Evolutionary conservation across 2,888 invertebrate genomes (phyloP).

Genomic region (Philereme transversata): DNA sequence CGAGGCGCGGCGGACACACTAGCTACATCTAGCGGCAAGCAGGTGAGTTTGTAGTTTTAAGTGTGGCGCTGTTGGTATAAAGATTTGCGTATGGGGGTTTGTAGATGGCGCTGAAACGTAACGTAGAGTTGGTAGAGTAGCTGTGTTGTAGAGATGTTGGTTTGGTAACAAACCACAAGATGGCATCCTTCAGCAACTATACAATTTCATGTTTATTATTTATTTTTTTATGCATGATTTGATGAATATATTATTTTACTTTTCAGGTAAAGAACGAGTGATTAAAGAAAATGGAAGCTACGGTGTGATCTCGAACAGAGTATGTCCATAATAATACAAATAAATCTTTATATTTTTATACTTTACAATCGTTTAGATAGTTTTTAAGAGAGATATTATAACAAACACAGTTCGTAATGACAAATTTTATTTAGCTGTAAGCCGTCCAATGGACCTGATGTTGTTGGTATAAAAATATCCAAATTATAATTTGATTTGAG

Average conservation of each 20-base stretch:
- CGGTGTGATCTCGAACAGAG: constrained; percentile 72
- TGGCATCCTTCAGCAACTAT: constrained; percentile 29
- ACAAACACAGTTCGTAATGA: no score
- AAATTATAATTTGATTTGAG: no score
- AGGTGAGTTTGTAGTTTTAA: constrained; percentile 27
- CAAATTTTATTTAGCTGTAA: no score
- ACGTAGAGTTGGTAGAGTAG: not conserved
- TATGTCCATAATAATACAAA: constrained; percentile 26
- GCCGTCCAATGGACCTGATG: no score
- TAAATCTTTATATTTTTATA: constrained; percentile 2
- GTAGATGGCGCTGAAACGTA: constrained; percentile 41
- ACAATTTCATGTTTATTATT: not conserved
- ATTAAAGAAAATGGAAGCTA: constrained; percentile 73
- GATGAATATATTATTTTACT: constrained; percentile 22
- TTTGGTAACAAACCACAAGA: constrained; percentile 29
- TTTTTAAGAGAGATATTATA: constrained; percentile 5
- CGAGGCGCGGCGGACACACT: constrained; percentile 84
- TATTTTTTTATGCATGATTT: constrained; percentile 1
- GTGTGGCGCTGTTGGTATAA: not conserved
- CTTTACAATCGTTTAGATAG: constrained; percentile 12
- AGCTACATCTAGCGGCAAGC: constrained; percentile 64
- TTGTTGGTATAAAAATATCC: no score
- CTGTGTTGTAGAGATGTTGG: not conserved
- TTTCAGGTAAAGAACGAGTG: constrained; percentile 61
- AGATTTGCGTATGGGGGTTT: no score